Conservation (phyloP, 1,140 invertebrate genomes). For the Sinonovacula constricta region DNA sequence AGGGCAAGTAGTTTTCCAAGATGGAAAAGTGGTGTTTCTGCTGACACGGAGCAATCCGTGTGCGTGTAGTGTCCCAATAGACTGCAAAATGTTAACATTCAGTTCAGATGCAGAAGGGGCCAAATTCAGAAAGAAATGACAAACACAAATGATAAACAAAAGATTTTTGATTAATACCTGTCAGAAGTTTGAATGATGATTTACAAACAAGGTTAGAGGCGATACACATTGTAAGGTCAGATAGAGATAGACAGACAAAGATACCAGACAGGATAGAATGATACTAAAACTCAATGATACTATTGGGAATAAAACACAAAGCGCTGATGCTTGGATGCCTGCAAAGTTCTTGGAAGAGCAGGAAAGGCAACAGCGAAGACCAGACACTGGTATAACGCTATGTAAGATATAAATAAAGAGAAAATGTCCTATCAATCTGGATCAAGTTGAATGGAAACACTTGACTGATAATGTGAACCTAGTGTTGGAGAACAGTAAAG, state of each 20-base stretch:
- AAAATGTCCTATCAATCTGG: slow-evolving; percentile 38
- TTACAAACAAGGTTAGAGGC: slow-evolving; percentile 20
- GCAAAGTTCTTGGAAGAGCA: slow-evolving; percentile 4
- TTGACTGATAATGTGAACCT: slow-evolving; percentile 32
- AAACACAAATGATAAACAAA: not conserved
- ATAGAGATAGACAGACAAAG: slow-evolving; percentile 12
- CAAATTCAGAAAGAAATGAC: slow-evolving; percentile 10
- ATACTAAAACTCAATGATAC: too few relatives aligned
- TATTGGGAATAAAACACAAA: too few relatives aligned
- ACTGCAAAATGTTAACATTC: slow-evolving; percentile 34
- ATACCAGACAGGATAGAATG: slow-evolving; percentile 10
- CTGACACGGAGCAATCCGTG: too few relatives aligned
- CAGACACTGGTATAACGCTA: slow-evolving; percentile 38
- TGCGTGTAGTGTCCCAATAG: slow-evolving; percentile 40
- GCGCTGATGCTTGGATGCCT: too few relatives aligned
- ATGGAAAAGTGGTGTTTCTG: slow-evolving; percentile 53
- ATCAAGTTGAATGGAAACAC: too few relatives aligned
- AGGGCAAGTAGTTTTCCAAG: slow-evolving; percentile 44
- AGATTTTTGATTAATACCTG: slow-evolving; percentile 26
- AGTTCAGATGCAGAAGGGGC: not conserved
- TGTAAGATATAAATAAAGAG: slow-evolving; percentile 23
- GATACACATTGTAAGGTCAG: too few relatives aligned
- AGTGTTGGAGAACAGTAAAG: slow-evolving; percentile 23
- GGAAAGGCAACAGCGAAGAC: slow-evolving; percentile 33
- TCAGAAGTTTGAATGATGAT: slow-evolving; percentile 1